Percentiles rank a stretch among this genome's conserved stretches.
phyloP scores from a whole-genome alignment of 2,113 vertebrate genomes.

The Centropristis striata region DNA sequence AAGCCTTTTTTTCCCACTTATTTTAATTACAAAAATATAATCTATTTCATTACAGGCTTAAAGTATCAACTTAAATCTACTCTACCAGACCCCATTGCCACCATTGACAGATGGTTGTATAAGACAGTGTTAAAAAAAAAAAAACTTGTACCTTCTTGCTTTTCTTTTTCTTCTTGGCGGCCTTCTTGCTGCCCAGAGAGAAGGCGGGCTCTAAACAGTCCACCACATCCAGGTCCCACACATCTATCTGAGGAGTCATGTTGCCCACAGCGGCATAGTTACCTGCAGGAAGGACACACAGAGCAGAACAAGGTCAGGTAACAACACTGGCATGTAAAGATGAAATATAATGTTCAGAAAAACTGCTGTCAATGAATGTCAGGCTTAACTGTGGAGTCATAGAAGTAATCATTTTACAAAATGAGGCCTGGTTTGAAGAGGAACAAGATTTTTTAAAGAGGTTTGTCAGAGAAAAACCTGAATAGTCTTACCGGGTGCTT shows the following conservation, averaged over 20 bases:
- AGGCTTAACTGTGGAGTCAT: too few relatives aligned
- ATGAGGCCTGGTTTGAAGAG: background rate
- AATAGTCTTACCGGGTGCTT: constrained; percentile 85
- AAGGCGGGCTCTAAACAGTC: constrained; percentile 96
- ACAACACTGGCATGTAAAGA: background rate
- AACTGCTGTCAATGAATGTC: too few relatives aligned
- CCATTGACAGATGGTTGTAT: background rate
- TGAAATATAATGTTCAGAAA: too few relatives aligned
- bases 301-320: background rate
- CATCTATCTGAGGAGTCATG: constrained; percentile 96
- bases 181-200: constrained; percentile 91
- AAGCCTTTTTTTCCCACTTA: too few relatives aligned
- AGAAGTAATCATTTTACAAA: too few relatives aligned
- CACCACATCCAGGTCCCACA: constrained; percentile 98
- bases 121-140: too few relatives aligned
- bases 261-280: constrained; percentile 96
- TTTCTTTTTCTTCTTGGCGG: constrained; percentile 93
- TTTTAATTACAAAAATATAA: background rate
- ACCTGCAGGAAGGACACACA: constrained; percentile 76
- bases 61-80: background rate
- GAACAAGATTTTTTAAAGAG: background rate
- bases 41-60: background rate
- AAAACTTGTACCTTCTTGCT: constrained; percentile 87
- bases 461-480: background rate
- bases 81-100: background rate